phyloP scores from a whole-genome alignment of 2,797 vertebrate species.

The Spinus pinus region DNA sequence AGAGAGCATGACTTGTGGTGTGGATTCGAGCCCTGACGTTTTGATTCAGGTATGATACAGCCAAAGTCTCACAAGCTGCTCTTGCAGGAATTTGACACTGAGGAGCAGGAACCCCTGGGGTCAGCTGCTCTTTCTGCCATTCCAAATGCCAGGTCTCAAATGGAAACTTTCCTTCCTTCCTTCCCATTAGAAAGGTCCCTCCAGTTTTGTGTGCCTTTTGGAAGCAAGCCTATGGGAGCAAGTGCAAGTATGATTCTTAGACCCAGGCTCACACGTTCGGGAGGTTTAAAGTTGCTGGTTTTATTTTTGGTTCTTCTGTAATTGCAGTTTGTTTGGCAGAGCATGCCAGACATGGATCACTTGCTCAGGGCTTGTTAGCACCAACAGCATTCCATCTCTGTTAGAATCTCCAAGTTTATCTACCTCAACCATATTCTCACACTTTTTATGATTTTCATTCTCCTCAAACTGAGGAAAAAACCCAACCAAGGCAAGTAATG shows the following conservation, averaged over 20 bases:
- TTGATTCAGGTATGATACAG: neutral
- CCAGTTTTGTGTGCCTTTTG: neutral
- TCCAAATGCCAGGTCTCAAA: conserved; percentile 18
- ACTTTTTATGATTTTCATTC: neutral
- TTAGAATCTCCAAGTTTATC: neutral
- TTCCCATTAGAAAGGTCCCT: neutral
- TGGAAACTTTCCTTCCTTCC: conserved; percentile 38
- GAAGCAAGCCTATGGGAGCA: neutral
- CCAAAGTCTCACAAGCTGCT: neutral
- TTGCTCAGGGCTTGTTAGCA: conserved; percentile 4
- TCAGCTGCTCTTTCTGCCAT: neutral
- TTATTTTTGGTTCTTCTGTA: conserved; percentile 24
- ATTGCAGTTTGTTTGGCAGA: conserved; percentile 30
- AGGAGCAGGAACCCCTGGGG: neutral
- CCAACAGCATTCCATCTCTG: neutral
- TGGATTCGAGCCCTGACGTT: conserved; percentile 9
- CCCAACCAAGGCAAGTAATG: neutral
- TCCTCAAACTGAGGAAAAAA: neutral
- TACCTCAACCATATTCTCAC: neutral
- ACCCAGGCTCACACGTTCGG: neutral
- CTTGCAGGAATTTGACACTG: neutral
- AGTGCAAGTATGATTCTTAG: neutral
- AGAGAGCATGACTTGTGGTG: neutral
- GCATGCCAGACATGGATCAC: neutral
- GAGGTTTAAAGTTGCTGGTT: conserved; percentile 9